These are phyloP conservation scores for Capitulum mitella DNA, from an alignment of 2,888 invertebrate species.

Conservation along the genomic window DNA sequence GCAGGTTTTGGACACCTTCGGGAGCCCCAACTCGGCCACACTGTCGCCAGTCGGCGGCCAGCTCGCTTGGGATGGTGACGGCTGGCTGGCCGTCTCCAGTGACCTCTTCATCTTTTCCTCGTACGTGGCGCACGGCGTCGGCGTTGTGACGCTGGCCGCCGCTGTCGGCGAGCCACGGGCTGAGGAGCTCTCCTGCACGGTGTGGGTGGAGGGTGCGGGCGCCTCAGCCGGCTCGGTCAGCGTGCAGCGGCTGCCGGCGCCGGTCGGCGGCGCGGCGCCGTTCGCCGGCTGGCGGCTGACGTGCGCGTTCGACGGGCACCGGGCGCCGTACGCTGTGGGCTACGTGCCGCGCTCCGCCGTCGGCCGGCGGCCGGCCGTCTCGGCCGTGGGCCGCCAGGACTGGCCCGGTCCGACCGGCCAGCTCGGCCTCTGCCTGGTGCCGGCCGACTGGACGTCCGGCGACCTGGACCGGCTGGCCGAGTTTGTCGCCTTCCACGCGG, in stretches of 20 bases:
- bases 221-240: neutral
- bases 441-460: constrained; percentile 10
- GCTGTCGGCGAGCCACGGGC: neutral
- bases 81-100: neutral
- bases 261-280: neutral
- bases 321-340: constrained; percentile 1
- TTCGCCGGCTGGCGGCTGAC: constrained; percentile 19
- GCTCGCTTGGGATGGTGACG: neutral
- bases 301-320: neutral
- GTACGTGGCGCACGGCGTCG: neutral
- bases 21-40: neutral
- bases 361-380: neutral
- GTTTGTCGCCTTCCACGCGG: constrained; percentile 21
- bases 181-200: constrained; percentile 1
- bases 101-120: constrained; percentile 9
- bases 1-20: constrained; percentile 22
- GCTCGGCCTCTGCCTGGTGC: constrained; percentile 8
- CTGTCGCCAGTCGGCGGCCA: neutral
- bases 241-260: constrained; percentile 10
- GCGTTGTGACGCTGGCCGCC: neutral
- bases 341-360: neutral
- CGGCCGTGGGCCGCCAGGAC: neutral
- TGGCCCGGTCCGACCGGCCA: neutral
- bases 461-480: constrained; percentile 21
- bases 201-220: constrained; percentile 15